These are phyloP conservation scores for Vulpes lagopus DNA, from an alignment of 2,113 vertebrate genomes.

Conservation along the genomic window DNA sequence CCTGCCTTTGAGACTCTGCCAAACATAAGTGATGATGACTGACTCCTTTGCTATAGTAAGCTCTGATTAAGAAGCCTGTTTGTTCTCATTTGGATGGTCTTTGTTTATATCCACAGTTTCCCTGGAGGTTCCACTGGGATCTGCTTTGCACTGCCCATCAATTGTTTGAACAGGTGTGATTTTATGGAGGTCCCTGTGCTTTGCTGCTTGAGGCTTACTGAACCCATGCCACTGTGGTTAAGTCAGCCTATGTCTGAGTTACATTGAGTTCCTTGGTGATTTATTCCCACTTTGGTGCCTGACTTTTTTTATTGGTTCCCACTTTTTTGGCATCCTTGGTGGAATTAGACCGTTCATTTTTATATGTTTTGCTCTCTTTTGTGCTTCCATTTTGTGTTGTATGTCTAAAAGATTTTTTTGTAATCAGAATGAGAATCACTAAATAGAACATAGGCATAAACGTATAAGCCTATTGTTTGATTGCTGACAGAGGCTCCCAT, in stretches of 20 bases:
- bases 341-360: neutral
- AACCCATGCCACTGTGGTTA: neutral
- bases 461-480: neutral
- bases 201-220: neutral
- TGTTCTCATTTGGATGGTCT: neutral
- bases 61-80: neutral
- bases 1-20: neutral
- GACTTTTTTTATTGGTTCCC: neutral
- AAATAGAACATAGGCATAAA: neutral
- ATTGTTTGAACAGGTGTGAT: neutral
- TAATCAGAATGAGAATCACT: neutral
- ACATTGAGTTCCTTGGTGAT: neutral
- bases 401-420: neutral
- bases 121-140: neutral
- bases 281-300: neutral
- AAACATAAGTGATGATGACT: neutral
- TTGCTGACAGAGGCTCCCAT: neutral
- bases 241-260: neutral
- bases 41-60: neutral
- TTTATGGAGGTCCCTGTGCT: neutral
- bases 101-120: conserved; percentile 17
- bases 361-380: neutral
- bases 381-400: neutral
- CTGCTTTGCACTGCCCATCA: neutral
- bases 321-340: neutral